A percentile compares a stretch with the other conserved stretches of the same genome.
phyloP scores from a whole-genome alignment of 1,140 invertebrate genomes.

The Mesaphorura yosii region DNA sequence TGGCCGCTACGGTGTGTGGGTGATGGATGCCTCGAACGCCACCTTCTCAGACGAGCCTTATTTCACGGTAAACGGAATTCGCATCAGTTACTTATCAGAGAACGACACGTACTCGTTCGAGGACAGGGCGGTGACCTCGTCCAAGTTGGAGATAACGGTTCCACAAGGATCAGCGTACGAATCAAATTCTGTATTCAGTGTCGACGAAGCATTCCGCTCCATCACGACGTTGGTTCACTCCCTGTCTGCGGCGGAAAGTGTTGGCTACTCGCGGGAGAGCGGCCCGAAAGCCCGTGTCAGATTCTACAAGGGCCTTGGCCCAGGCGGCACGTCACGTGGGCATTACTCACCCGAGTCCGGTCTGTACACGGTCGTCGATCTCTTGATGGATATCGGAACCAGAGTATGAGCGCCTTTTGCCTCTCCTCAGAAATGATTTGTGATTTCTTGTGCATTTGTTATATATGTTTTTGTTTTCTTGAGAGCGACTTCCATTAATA shows the following conservation, averaged over 20 bases:
- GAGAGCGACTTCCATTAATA: too few species aligned
- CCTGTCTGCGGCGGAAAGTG: not conserved
- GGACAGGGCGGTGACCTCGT: not conserved
- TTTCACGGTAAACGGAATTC: not conserved
- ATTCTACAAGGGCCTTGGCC: slow-evolving; percentile 1
- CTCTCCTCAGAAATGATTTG: too few species aligned
- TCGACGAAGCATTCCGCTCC: slow-evolving; percentile 5
- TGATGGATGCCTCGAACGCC: slow-evolving; percentile 6
- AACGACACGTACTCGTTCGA: not conserved
- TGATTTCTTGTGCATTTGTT: too few species aligned
- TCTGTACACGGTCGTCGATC: too few species aligned
- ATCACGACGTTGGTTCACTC: slow-evolving; percentile 9
- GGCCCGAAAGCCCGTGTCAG: slow-evolving; percentile 1
- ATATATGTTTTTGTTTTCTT: too few species aligned
- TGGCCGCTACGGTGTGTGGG: slow-evolving; percentile 12
- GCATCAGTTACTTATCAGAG: slow-evolving; percentile 11
- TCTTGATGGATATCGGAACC: too few species aligned
- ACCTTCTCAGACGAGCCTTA: not conserved
- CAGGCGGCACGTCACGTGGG: too few species aligned
- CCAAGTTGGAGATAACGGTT: slow-evolving; percentile 2
- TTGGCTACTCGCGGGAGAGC: slow-evolving; percentile 9
- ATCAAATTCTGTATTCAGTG: not conserved
- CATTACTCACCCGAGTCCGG: too few species aligned
- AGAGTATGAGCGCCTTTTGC: too few species aligned
- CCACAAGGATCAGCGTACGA: not conserved